Percentiles rank a stretch among this genome's conserved stretches.
Evolutionary conservation across 2,888 invertebrate genomes (phyloP).

Genomic region (Drosophila pseudotakahashii): DNA sequence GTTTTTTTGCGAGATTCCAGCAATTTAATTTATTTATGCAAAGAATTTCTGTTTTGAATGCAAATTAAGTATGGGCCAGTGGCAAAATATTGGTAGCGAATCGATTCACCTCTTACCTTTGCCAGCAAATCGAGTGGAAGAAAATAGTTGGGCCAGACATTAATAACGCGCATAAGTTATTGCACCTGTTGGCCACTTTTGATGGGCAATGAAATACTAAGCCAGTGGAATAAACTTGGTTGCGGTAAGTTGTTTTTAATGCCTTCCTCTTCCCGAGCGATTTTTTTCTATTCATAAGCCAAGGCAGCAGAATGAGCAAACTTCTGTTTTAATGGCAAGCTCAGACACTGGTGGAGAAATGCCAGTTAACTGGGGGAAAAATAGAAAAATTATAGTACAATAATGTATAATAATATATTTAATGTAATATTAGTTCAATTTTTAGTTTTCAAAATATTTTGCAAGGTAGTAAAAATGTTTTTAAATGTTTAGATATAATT

Average conservation of each 20-base stretch:
- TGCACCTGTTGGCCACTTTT: constrained; percentile 30
- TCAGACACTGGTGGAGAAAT: not conserved
- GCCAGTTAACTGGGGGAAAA: not conserved
- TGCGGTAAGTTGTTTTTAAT: constrained; percentile 32
- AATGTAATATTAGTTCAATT: too few relatives aligned
- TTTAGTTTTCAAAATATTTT: not conserved
- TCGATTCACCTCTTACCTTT: constrained; percentile 18
- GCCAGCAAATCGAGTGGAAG: constrained; percentile 40
- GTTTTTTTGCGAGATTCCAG: constrained; percentile 29
- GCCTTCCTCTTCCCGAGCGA: constrained; percentile 10
- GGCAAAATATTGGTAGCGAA: constrained; percentile 53
- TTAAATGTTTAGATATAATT: too few relatives aligned
- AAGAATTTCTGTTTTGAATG: constrained; percentile 56
- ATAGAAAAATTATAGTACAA: too few relatives aligned
- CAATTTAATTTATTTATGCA: constrained; percentile 71
- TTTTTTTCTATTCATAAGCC: constrained; percentile 4
- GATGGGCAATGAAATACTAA: constrained; percentile 38
- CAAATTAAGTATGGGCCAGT: constrained; percentile 32
- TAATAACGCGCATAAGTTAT: constrained; percentile 35
- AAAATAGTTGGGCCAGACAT: constrained; percentile 31
- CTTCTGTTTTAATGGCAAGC: constrained; percentile 18
- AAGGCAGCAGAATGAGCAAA: constrained; percentile 2
- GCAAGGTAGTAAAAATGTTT: too few relatives aligned
- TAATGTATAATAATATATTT: too few relatives aligned
- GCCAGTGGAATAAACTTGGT: constrained; percentile 39